Percentiles rank a stretch among this genome's conserved stretches.
These are phyloP conservation scores for Paralinhomoeus sp. DNA, from an alignment of 2,888 invertebrate species.

Conservation along the genomic window DNA sequence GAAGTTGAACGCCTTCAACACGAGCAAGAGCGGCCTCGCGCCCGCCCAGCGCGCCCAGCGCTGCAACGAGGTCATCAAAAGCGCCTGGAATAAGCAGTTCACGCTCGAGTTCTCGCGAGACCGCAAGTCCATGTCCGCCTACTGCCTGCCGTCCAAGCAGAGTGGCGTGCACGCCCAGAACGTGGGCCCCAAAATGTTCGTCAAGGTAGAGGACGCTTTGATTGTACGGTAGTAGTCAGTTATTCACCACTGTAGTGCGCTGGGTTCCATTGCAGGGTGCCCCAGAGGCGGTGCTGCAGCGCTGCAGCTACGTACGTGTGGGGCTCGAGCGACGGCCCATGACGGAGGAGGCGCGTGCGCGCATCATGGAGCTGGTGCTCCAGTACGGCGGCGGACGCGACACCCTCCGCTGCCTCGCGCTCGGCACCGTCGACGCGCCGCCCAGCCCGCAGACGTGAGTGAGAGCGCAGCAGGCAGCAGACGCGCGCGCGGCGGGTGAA, in stretches of 20 bases:
- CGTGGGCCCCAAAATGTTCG: conserved; percentile 75
- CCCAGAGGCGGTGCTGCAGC: conserved; percentile 89
- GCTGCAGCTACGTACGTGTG: conserved; percentile 88
- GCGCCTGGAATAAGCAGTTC: conserved; percentile 98
- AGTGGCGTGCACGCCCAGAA: no score
- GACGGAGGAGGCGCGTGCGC: conserved; percentile 64
- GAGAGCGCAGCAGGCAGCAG: not conserved
- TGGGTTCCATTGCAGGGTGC: conserved; percentile 44
- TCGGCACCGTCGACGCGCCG: conserved; percentile 53
- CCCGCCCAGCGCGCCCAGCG: conserved; percentile 74
- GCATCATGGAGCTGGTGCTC: conserved; percentile 72
- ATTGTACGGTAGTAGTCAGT: not conserved
- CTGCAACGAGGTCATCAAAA: conserved; percentile 79
- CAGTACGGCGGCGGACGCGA: conserved; percentile 92
- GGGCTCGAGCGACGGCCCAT: conserved; percentile 69
- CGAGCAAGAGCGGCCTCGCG: conserved; percentile 63
- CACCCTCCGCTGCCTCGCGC: conserved; percentile 72
- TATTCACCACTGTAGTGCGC: no score
- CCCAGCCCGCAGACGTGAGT: not conserved
- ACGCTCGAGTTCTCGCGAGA: conserved; percentile 98
- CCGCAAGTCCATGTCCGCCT: conserved; percentile 98
- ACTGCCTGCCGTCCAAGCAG: conserved; percentile 71
- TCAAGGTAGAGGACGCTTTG: conserved; percentile 37
- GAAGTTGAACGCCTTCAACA: conserved; percentile 84
- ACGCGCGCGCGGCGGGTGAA: not conserved